A percentile compares a stretch with the other conserved stretches of the same genome.
These are phyloP conservation scores for Brachionus plicatilis DNA, from an alignment of 1,140 invertebrate species.

Conservation along the genomic window DNA sequence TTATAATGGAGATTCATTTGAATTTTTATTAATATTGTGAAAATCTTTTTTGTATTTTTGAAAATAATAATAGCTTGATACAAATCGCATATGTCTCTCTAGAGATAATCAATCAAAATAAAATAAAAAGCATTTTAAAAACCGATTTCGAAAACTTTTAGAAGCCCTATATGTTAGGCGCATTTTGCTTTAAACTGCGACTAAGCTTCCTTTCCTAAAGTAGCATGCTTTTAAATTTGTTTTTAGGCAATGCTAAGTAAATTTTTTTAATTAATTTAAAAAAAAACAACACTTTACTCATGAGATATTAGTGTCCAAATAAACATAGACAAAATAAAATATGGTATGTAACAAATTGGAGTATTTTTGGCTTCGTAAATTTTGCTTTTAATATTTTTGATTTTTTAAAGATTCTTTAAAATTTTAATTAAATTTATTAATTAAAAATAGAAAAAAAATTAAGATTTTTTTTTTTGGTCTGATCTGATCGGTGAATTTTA, in stretches of 20 bases:
- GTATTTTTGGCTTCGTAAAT: background rate
- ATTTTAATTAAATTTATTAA: background rate
- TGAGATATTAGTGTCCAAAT: constrained; percentile 13
- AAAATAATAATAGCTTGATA: background rate
- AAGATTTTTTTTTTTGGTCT: background rate
- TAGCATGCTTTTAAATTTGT: background rate
- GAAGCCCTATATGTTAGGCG: background rate
- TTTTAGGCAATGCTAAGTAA: background rate
- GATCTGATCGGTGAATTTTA: background rate
- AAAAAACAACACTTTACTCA: background rate
- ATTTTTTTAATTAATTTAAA: background rate
- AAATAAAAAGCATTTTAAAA: background rate
- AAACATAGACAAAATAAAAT: constrained; percentile 18
- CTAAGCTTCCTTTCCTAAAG: background rate
- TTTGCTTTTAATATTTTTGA: background rate
- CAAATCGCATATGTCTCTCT: background rate
- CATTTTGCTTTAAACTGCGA: background rate
- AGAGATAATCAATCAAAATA: background rate
- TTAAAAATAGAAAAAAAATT: background rate
- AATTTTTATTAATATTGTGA: background rate
- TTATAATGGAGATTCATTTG: background rate
- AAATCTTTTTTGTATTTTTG: background rate
- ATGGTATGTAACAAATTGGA: background rate
- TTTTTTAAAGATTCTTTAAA: background rate
- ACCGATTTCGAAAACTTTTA: background rate